Percentiles rank a stretch among this genome's conserved stretches.
These are phyloP conservation scores for Lepidocyrtoides sp. DNA, from an alignment of 2,888 invertebrate genomes.

Conservation along the genomic window DNA sequence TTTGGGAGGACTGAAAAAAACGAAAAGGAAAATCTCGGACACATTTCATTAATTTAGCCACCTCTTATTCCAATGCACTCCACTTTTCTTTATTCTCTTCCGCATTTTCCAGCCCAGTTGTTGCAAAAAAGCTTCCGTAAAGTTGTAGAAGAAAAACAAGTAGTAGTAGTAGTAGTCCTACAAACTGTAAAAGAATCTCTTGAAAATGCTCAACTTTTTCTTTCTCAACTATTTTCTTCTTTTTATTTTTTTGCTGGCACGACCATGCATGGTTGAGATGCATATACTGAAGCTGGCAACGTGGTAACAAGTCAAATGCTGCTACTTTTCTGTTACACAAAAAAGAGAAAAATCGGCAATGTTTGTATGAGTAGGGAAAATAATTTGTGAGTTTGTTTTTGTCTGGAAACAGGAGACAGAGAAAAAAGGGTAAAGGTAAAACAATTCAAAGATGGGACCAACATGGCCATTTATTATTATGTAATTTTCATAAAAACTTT, in stretches of 20 bases:
- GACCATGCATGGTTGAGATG: background rate
- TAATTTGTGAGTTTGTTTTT: conserved; percentile 61
- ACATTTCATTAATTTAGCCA: conserved; percentile 73
- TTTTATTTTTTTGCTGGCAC: background rate
- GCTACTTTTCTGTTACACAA: too few species aligned
- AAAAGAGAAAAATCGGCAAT: background rate
- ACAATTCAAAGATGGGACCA: background rate
- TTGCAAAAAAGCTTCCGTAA: background rate
- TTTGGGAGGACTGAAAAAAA: conserved; percentile 22
- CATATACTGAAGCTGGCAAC: background rate
- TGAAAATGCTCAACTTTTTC: conserved; percentile 56
- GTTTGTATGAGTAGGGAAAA: background rate
- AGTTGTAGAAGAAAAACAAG: background rate
- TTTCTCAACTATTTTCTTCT: background rate
- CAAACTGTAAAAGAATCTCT: too few species aligned
- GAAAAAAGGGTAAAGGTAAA: background rate
- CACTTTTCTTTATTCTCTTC: background rate
- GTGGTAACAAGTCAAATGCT: too few species aligned
- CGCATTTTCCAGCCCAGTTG: conserved; percentile 44
- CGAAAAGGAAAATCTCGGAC: conserved; percentile 52
- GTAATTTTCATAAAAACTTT: background rate
- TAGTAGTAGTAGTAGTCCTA: too few species aligned
- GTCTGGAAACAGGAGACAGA: background rate
- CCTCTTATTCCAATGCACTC: conserved; percentile 62
- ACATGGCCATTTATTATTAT: background rate